Base-by-base conservation (phyloP, 2,797 vertebrate species). In the Cichlasoma orientale region DNA sequence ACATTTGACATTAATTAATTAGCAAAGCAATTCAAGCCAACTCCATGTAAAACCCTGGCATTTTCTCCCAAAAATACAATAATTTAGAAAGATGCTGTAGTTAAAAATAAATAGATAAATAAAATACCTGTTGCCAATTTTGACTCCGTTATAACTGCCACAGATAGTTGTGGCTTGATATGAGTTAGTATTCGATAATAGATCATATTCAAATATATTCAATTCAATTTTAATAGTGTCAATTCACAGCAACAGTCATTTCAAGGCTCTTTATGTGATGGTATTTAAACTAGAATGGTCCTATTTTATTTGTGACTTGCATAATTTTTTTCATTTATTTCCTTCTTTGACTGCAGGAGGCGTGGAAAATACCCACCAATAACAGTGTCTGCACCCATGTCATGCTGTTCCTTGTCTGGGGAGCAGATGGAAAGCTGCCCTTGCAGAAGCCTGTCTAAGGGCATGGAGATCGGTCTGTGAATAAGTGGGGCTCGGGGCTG, bases 381-480 rank as follows among this genome's bases (percentile, higher is more conserved):
- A 54, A 94, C 19, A 7, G 87, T 91, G 72, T 96, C 96, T 74
- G 89, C 89, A 77, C 89, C 93, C 59, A 87, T 88, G 3, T 91
- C 75, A n/a, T 89, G 94, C 77, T 92, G 92, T n/a, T 94, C 89
- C 12, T 93, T 72, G 61, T 95, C 94, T 25, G 92, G 63, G 1
- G 94, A 87, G 6, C 96, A 94, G 81, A 97, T 91, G 0, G 94
- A 95, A 77, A 97, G 90, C 55, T 96, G 95, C 11, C 94, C 94
- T 77, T 98, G 95, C 9, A 99, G 94, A 18, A 95, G 95, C 53
- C 94, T 97, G 84, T 98, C 98, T 85, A 98, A 94, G 0, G 98
- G 98, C 98, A 99, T 97, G 21, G 98, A 99, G 7, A 93, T 93
- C 0, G 98, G 98, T 21, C 98, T 97, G 1, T 95, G 94, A 88